Percentiles rank a stretch among this genome's conserved stretches.
These are phyloP conservation scores for Isotomurus palustris DNA, from an alignment of 2,888 invertebrate species.

Conservation along the genomic window DNA sequence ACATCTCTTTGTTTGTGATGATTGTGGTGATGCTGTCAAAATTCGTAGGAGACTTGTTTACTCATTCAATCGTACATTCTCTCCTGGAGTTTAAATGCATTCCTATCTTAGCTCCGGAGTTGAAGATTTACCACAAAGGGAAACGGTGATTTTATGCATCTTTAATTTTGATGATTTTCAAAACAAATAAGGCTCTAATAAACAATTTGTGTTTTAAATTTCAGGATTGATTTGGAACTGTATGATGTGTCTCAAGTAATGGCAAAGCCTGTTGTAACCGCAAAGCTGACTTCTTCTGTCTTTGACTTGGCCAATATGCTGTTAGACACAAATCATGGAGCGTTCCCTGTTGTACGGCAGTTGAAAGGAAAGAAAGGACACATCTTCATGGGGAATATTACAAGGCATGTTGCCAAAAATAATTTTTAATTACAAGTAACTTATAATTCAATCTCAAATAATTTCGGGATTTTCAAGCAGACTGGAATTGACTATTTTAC, in stretches of 20 bases:
- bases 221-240: slow-evolving; percentile 50
- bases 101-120: slow-evolving; percentile 51
- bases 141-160: slow-evolving; percentile 19
- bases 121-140: slow-evolving; percentile 43
- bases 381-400: slow-evolving; percentile 50
- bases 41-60: slow-evolving; percentile 15
- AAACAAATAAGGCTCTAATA: too few species aligned
- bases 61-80: slow-evolving; percentile 13
- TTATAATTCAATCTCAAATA: neutral
- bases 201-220: neutral
- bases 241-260: slow-evolving; percentile 50
- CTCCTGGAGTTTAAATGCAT: slow-evolving; percentile 48
- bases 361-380: slow-evolving; percentile 42
- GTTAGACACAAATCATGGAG: slow-evolving; percentile 50
- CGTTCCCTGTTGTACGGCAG: slow-evolving; percentile 50
- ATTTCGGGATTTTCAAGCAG: slow-evolving; percentile 12
- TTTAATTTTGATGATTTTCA: neutral
- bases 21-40: slow-evolving; percentile 13
- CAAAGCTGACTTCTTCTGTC: slow-evolving; percentile 47
- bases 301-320: slow-evolving; percentile 48
- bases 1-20: slow-evolving; percentile 17
- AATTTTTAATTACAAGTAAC: neutral
- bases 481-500: slow-evolving; percentile 35
- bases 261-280: slow-evolving; percentile 49
- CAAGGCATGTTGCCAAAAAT: slow-evolving; percentile 46